Percentiles rank a stretch among this genome's conserved stretches.
phyloP scores from a whole-genome alignment of 1,140 invertebrate species.

The Temnothorax longispinosus region DNA sequence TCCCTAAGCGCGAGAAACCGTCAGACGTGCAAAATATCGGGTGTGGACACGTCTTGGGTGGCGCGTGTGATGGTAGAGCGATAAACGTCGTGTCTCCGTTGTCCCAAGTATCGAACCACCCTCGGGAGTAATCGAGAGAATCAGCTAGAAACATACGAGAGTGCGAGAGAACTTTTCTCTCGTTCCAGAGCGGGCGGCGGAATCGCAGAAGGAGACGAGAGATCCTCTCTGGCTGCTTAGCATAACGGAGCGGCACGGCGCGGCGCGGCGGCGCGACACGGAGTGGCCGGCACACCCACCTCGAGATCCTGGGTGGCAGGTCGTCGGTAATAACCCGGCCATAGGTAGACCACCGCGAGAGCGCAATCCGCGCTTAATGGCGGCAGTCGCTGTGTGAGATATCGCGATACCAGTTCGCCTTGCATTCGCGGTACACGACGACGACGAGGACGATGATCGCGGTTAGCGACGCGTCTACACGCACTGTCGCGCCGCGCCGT shows the following conservation, averaged over 20 bases:
- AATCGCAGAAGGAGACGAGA: conserved; percentile 20
- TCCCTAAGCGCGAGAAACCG: conserved; percentile 1
- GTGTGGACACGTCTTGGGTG: conserved; percentile 50
- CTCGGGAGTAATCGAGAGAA: conserved; percentile 29
- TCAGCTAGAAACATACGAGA: conserved; percentile 42
- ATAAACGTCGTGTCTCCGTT: conserved; percentile 47
- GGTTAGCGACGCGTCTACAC: conserved; percentile 50
- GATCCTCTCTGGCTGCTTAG: conserved; percentile 60
- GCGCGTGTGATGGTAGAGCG: conserved; percentile 19
- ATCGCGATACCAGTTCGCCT: conserved; percentile 74
- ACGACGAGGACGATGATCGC: conserved; percentile 29
- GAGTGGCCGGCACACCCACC: conserved; percentile 75
- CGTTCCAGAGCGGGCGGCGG: neutral
- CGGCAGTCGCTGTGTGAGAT: conserved; percentile 75
- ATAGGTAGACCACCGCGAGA: conserved; percentile 78
- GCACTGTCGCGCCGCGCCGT: conserved; percentile 31
- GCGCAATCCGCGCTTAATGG: conserved; percentile 78
- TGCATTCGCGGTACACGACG: conserved; percentile 38
- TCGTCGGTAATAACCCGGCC: conserved; percentile 77
- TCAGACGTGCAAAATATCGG: conserved; percentile 19
- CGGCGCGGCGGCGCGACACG: conserved; percentile 1
- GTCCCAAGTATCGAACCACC: conserved; percentile 41
- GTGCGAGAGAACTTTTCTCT: conserved; percentile 25
- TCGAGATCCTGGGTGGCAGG: conserved; percentile 77
- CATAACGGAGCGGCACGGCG: conserved; percentile 70